phyloP scores from a whole-genome alignment of 2,113 vertebrate genomes.

The Cinclus mexicanus region DNA sequence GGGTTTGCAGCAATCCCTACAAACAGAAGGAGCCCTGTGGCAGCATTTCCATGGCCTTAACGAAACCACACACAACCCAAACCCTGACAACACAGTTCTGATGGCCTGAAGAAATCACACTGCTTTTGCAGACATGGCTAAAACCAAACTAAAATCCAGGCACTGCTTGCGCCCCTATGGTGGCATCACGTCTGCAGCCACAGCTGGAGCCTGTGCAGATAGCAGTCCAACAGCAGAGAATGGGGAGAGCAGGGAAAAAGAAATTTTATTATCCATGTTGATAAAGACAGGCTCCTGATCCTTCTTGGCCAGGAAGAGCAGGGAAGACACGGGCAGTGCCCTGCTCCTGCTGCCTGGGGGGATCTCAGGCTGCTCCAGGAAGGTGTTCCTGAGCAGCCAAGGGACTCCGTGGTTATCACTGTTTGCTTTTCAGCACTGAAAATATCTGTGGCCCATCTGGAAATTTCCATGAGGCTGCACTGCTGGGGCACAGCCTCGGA shows the following conservation, averaged over 20 bases:
- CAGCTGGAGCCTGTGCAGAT: neutral
- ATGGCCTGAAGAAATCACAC: neutral
- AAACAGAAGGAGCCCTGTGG: accelerated
- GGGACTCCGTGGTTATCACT: neutral
- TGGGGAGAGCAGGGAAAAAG: neutral
- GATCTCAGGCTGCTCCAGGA: neutral
- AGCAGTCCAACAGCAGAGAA: neutral
- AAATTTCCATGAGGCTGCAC: slow-evolving; percentile 12
- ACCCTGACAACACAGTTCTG: accelerated
- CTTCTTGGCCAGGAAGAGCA: neutral
- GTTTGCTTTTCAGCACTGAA: neutral
- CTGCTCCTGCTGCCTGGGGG: neutral
- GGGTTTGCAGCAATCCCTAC: neutral
- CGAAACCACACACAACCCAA: neutral
- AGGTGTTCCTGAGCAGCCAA: neutral
- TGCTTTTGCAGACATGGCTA: accelerated
- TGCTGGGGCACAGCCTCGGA: neutral
- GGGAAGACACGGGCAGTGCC: neutral
- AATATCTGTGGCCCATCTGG: neutral
- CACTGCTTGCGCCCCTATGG: neutral
- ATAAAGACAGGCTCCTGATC: neutral
- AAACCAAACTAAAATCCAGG: neutral
- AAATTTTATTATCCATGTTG: too few species aligned
- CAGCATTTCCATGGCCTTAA: neutral
- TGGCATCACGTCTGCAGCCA: neutral